A percentile compares a stretch with the other conserved stretches of the same genome.
Evolutionary conservation across 2,113 vertebrate genomes (phyloP).

Genomic region (Melanotaenia duboulayi): DNA sequence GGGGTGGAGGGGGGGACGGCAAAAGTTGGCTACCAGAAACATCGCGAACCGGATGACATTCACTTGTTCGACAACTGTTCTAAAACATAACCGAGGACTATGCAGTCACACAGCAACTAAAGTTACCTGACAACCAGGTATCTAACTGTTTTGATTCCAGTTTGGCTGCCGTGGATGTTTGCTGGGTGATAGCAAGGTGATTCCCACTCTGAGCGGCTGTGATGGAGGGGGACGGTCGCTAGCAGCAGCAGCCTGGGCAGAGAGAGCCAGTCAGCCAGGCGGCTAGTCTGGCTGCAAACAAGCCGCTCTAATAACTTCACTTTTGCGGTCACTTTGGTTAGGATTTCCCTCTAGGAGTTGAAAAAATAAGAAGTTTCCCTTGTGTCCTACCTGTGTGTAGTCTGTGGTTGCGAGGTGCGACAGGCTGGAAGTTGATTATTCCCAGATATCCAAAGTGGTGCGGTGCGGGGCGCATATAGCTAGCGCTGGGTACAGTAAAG

Average conservation of each 20-base stretch:
- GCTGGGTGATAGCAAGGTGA: constrained; percentile 41
- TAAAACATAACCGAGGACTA: neutral
- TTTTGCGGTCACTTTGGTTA: constrained; percentile 61
- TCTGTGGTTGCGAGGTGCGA: constrained; percentile 26
- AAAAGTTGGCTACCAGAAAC: constrained; percentile 57
- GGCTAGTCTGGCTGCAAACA: constrained; percentile 53
- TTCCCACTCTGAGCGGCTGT: constrained; percentile 39
- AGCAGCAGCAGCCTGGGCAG: constrained; percentile 36
- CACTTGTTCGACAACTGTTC: constrained; percentile 52
- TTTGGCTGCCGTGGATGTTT: constrained; percentile 24
- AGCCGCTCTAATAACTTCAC: constrained; percentile 65
- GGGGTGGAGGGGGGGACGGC: constrained; percentile 29
- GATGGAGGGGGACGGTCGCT: constrained; percentile 59
- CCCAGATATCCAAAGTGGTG: constrained; percentile 64
- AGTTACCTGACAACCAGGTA: constrained; percentile 47
- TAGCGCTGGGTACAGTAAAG: constrained; percentile 76
- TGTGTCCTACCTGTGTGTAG: constrained; percentile 66
- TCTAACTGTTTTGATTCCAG: constrained; percentile 2
- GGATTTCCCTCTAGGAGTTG: constrained; percentile 27
- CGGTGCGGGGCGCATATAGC: constrained; percentile 68
- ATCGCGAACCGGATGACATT: constrained; percentile 36
- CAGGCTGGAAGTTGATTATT: constrained; percentile 56
- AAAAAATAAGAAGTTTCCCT: constrained; percentile 52
- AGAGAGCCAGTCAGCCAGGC: constrained; percentile 39
- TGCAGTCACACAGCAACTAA: constrained; percentile 9